Evolutionary conservation across 1,140 invertebrate species (phyloP), one percentile per base, ranked within the genome.

Genomic region (Aradophagus sp.): DNA sequence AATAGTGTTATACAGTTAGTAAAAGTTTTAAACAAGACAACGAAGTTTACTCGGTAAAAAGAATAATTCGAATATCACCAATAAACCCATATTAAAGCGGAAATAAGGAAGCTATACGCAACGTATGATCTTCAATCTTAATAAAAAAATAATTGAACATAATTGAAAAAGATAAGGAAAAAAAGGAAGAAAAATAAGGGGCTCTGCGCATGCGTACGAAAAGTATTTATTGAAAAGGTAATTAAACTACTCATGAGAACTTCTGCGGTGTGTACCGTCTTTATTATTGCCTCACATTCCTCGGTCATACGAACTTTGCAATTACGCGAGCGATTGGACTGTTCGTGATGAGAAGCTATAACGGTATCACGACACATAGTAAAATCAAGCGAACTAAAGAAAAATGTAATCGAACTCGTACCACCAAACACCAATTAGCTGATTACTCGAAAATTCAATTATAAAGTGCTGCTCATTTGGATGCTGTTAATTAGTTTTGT

Each of bases 321-420:
- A 82, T 80, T 82, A 80, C 58, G 74, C 69, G 59, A 56, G 73
- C 75, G 77, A 80, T 81, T 81, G 73, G 76, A 73, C 69, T 72
- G 71, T 73, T 74, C 45, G 32, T 63, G 69, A 63, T 68, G 65
- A 61, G 63, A 61, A 48, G 31, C 47, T 34, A 50, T 59, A 63
- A 68, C 63, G 63, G 62, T 67, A 59, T 39, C 23, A 12, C 35
- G 36, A 34, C 23, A 48, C 16, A 34, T 48, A 36, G 44, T 53
- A 41, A 66, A 66, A 53, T 72, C 31, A 38, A 45, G 36, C 38
- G 48, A 63, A 45, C 19, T 0, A 5, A 71, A 45, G 19, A 56
- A 62, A 55, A 66, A 52, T 50, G n/a, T 36, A 47, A 41, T 61
- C 47, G 23, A 65, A 68, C 59, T 69, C 13, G 27, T 56, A 56